Conservation (phyloP, 2,797 vertebrate species). For the Pteropus rufus region DNA sequence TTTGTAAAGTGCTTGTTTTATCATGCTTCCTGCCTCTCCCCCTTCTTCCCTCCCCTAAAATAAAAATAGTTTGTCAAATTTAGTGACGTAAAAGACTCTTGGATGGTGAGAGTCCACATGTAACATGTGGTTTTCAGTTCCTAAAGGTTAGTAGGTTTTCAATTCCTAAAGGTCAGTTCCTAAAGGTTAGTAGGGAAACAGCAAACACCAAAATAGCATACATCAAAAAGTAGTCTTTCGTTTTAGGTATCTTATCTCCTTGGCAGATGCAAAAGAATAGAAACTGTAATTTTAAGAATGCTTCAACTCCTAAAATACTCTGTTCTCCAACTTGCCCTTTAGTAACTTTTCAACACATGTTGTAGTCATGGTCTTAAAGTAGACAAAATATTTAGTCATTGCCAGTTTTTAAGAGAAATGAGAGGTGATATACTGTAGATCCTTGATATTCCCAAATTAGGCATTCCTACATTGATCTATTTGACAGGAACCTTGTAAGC, state of each 20-base stretch:
- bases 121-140: neutral
- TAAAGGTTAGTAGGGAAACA: neutral
- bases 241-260: neutral
- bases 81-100: neutral
- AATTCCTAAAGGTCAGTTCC: neutral
- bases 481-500: neutral
- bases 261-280: neutral
- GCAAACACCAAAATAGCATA: neutral
- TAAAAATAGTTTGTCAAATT: neutral
- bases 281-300: neutral
- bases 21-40: neutral
- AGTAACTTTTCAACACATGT: neutral
- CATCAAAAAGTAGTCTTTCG: neutral
- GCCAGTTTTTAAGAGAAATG: neutral
- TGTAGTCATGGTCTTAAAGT: neutral
- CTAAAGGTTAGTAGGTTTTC: neutral
- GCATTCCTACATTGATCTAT: neutral
- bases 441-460: neutral
- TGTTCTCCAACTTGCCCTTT: neutral
- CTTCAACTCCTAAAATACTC: neutral
- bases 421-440: neutral
- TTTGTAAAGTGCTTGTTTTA: slow-evolving; percentile 60
- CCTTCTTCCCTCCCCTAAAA: neutral
- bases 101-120: neutral
- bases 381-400: neutral